Evolutionary conservation across 2,888 invertebrate species (phyloP), one percentile per base, ranked within the genome.

Genomic region (Pammene fasciana): DNA sequence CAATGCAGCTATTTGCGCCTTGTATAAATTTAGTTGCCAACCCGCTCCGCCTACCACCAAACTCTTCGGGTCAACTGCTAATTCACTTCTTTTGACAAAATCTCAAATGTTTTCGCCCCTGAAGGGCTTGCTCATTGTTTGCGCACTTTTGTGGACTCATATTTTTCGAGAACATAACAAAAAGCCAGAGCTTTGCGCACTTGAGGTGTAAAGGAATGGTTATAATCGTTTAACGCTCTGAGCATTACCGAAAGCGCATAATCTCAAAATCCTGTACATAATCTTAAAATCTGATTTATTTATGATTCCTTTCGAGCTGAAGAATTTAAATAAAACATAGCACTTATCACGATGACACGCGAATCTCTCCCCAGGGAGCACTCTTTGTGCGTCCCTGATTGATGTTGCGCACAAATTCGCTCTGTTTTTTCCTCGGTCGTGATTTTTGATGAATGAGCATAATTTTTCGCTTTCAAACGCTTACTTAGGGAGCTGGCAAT

Each of bases 401-500:
- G 62, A 64, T 64, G 67, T 62, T 56, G 34, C 67, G 36, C 18
- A 41, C 59, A 68, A 64, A 68, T 68, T 67, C 38, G 54, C 60
- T 38, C 68, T 45, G 50, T 64, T 64, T 67, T 57, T 67, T 56
- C 46, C 60, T 34, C 11, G 54, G n/a, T n/a, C n/a, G 62, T 64
- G 56, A 68, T 68, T 68, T 62, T 68, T 68, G 62, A 68, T 68
- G 62, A 64, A 68, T 41, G 68, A 50, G 50, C 60, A 38, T 60
- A 62, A 68, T 52, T 64, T 60, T 67, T 54, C 43, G 14, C 56
- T 60, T 60, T 26, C 52, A 67, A 60, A 45, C 68, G 48, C 50
- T 62, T 56, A 68, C 50, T 68, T 41, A 48, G 50, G 34, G 50
- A 45, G 56, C 54, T 36, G 34, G 41, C 67, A 61, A 68, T 68